Percentiles rank a stretch among this genome's conserved stretches.
These are phyloP conservation scores for Pecten maximus DNA, from an alignment of 2,888 invertebrate species.

Conservation along the genomic window DNA sequence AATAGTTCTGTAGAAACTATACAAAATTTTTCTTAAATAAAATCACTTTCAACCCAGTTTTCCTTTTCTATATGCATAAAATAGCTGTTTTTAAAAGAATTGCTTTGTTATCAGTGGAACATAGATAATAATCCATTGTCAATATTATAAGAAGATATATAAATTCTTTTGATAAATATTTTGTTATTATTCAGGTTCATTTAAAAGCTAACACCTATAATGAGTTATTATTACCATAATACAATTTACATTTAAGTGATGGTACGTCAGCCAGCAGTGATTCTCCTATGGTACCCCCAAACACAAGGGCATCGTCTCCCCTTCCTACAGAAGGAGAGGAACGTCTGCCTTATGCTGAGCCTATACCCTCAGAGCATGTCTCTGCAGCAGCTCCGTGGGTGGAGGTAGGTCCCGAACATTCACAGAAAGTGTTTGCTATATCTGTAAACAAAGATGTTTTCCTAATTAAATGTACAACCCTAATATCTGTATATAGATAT, in stretches of 20 bases:
- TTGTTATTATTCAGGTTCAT: neutral
- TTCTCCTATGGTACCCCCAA: slow-evolving; percentile 69
- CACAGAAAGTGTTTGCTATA: too few relatives aligned
- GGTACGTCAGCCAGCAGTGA: slow-evolving; percentile 58
- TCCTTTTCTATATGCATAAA: too few relatives aligned
- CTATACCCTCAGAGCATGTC: slow-evolving; percentile 75
- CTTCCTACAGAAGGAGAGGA: slow-evolving; percentile 68
- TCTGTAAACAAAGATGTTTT: too few relatives aligned
- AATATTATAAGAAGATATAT: neutral
- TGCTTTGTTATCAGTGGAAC: too few relatives aligned
- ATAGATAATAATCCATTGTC: neutral
- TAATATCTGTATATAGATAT: too few relatives aligned
- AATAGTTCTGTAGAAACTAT: too few relatives aligned
- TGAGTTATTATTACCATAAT: neutral
- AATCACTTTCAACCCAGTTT: too few relatives aligned
- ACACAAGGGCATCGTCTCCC: slow-evolving; percentile 66
- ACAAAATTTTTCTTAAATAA: too few relatives aligned
- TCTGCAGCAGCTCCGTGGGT: slow-evolving; percentile 78
- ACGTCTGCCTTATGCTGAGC: slow-evolving; percentile 77
- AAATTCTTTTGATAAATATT: neutral
- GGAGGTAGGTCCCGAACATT: slow-evolving; percentile 74
- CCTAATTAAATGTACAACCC: too few relatives aligned
- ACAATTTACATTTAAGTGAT: slow-evolving; percentile 33
- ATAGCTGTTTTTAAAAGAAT: too few relatives aligned
- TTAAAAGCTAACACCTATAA: neutral